Base-by-base conservation (phyloP, 2,113 vertebrate genomes). In the Lasiurus cinereus region DNA sequence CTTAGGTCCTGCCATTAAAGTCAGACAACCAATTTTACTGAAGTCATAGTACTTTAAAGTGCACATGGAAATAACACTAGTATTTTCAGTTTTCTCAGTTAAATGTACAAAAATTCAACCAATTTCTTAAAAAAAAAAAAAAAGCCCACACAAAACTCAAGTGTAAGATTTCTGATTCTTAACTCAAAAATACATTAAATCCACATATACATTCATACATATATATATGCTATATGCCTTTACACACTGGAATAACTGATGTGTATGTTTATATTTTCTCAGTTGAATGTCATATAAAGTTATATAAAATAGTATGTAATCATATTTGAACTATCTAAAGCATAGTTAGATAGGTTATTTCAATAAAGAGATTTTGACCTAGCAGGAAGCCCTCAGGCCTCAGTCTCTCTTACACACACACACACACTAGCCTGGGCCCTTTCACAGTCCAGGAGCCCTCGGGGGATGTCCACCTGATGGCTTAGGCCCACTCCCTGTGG, bases 161-260 rank as follows among this genome's bases (percentile, higher is more conserved):
- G 91, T 11, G 67, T 46, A 85, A 48, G n/a, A 87, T 36, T 93
- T 84, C 64, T 36, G 52, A 88, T 54, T 94, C 33, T 83, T 62
- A 22, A 84, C 54, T 89, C 27, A 62, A 50, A 52, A 78, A 88
- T 54, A 46, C 18, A 89, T 52, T 50, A 79, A 43, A 93, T 39
- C 16, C 13, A 86, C 29, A 69, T 14, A 87, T 12, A 29, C 2
- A 24, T 27, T 78, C 14, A 62, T 39, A 72, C 18, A 13, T 31
- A 0, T 36, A 54, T 21, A 8, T n/a, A 64, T 29, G n/a, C 14
- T 27, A 1, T 66, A 67, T 1, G 13, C 27, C 62, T 93, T 24
- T 83, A n/a, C 69, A 62, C 14, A 77, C 0, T 46, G 70, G 59
- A 86, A 50, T 64, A 77, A 77, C 18, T 43, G 10, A 3, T 69